Conservation (phyloP, 1,140 invertebrate genomes). For the Frieseomelitta varia region DNA sequence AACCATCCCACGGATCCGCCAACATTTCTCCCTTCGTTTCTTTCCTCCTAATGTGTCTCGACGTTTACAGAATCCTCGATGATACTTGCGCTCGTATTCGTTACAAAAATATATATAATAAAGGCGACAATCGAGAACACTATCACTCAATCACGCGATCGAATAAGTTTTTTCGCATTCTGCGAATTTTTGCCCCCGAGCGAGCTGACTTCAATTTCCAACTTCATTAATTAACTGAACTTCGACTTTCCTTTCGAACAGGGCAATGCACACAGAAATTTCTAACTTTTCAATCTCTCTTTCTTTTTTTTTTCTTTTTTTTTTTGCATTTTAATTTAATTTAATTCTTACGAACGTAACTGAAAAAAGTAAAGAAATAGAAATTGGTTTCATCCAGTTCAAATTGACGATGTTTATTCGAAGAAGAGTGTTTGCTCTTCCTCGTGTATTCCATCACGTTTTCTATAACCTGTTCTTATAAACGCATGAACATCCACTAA, state of each 20-base stretch:
- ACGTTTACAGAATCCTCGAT: neutral
- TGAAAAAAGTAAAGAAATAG: too few relatives aligned
- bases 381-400: too few relatives aligned
- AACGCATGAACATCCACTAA: neutral
- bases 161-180: slow-evolving; percentile 9
- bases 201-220: neutral
- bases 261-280: neutral
- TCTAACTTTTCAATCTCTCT: neutral
- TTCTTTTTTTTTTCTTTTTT: too few relatives aligned
- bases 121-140: neutral
- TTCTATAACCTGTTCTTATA: too few relatives aligned
- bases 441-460: too few relatives aligned
- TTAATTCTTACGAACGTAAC: too few relatives aligned
- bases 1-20: neutral
- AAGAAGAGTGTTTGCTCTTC: too few relatives aligned
- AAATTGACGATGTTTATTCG: too few relatives aligned
- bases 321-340: too few relatives aligned
- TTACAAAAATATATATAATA: neutral
- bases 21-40: slow-evolving; percentile 1
- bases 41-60: neutral
- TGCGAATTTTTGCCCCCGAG: neutral
- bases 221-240: slow-evolving; percentile 26
- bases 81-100: neutral
- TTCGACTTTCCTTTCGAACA: neutral
- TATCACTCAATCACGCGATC: too few relatives aligned